Percentiles rank a stretch among this genome's conserved stretches.
Evolutionary conservation across 1,140 invertebrate genomes (phyloP).

Genomic region (Saccostrea cuccullata): DNA sequence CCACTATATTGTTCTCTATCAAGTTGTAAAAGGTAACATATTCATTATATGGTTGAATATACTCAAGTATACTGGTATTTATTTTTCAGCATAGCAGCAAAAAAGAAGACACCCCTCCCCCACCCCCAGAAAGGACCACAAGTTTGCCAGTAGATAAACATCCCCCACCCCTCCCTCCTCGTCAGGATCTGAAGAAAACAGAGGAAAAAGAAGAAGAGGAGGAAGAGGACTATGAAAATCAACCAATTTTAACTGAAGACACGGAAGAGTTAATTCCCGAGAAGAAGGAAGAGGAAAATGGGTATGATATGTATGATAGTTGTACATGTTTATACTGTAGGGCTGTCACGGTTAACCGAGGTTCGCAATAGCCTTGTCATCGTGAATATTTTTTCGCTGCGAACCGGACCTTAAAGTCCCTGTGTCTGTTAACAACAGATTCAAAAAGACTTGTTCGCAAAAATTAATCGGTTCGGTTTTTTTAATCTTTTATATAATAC

Average conservation of each 20-base stretch:
- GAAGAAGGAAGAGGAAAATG: slow-evolving; percentile 23
- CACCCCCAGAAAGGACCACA: slow-evolving; percentile 43
- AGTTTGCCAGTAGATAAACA: slow-evolving; percentile 15
- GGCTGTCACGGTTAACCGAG: no score
- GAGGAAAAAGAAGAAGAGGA: neutral
- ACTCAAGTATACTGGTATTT: neutral
- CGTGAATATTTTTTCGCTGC: no score
- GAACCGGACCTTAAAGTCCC: no score
- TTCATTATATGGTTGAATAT: no score
- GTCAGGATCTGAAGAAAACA: slow-evolving; percentile 2
- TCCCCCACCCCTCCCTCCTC: slow-evolving; percentile 41
- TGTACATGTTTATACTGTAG: neutral
- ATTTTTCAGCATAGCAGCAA: slow-evolving; percentile 3
- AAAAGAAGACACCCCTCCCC: slow-evolving; percentile 11
- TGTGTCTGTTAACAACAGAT: no score
- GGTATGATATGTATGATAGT: neutral
- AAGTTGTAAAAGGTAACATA: no score
- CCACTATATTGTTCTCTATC: no score
- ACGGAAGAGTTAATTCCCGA: slow-evolving; percentile 13
- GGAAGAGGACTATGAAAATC: slow-evolving; percentile 24
- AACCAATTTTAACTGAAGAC: slow-evolving; percentile 11
- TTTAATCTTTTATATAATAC: no score
- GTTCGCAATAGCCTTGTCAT: no score
- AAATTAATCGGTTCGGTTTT: no score
- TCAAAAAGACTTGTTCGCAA: no score